These are phyloP conservation scores for Pitangus sulphuratus DNA, from an alignment of 2,797 vertebrate genomes.

Conservation along the genomic window DNA sequence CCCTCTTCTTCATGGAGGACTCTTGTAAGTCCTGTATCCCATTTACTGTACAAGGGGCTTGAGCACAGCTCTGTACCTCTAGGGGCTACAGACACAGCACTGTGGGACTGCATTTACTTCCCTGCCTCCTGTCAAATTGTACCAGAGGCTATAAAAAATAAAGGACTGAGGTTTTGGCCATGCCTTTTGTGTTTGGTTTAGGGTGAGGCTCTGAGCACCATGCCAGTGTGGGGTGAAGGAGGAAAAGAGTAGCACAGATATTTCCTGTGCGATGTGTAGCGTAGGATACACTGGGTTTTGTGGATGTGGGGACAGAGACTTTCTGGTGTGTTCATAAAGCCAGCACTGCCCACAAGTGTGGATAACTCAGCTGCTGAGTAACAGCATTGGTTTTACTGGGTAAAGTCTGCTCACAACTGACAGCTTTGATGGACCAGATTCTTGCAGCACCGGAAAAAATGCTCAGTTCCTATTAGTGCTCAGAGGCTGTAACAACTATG, in stretches of 20 bases:
- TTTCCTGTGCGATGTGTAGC: not conserved
- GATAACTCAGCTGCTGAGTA: not conserved
- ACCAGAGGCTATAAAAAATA: not conserved
- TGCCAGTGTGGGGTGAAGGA: not conserved
- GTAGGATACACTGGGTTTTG: not conserved
- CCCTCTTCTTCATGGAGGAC: not conserved
- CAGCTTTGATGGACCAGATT: not conserved
- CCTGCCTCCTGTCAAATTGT: not conserved
- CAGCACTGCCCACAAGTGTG: not conserved
- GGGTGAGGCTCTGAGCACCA: not conserved
- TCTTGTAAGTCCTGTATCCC: not conserved
- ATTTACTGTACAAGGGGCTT: not conserved
- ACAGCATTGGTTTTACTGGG: not conserved
- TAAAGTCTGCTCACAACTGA: not conserved
- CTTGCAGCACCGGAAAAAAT: not conserved
- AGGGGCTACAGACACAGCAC: rapidly evolving
- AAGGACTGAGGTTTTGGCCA: not conserved
- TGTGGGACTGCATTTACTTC: not conserved
- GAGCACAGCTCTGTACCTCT: not conserved
- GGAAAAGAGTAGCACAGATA: not conserved
- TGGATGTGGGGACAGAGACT: not conserved
- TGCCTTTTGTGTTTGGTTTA: not conserved
- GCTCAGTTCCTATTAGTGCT: not conserved
- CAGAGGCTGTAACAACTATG: not conserved
- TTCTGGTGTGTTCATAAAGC: not conserved